Percentiles rank a stretch among this genome's conserved stretches.
phyloP scores from a whole-genome alignment of 2,888 invertebrate genomes.

The Caenorhabditis sulstoni region DNA sequence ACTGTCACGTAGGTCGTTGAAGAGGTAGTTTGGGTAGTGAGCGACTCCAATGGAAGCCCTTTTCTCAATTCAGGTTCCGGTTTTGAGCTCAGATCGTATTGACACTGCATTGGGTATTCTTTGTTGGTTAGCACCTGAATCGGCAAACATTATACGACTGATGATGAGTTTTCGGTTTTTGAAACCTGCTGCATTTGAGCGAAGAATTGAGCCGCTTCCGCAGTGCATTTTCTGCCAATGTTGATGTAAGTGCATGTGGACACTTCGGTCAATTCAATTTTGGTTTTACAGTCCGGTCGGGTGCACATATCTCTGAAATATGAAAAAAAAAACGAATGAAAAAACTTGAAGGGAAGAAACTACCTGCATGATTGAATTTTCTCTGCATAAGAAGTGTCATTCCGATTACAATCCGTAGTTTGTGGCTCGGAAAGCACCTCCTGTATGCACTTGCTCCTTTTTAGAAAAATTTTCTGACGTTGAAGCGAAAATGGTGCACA shows the following conservation, averaged over 20 bases:
- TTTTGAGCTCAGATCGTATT: constrained; percentile 50
- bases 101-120: constrained; percentile 69
- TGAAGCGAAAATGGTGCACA: constrained; percentile 69
- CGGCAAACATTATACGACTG: not conserved
- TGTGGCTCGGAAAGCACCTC: constrained; percentile 38
- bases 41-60: constrained; percentile 38
- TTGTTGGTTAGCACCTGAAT: constrained; percentile 64
- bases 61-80: constrained; percentile 40
- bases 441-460: constrained; percentile 58
- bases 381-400: constrained; percentile 36
- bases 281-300: constrained; percentile 44
- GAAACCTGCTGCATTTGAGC: constrained; percentile 67
- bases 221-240: constrained; percentile 62
- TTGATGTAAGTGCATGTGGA: constrained; percentile 61
- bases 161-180: not conserved
- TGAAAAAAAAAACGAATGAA: too few relatives aligned
- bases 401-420: constrained; percentile 49
- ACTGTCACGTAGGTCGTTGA: constrained; percentile 45
- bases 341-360: not conserved
- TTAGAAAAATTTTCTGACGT: constrained; percentile 62
- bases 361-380: constrained; percentile 66
- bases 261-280: constrained; percentile 60
- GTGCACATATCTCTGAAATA: constrained; percentile 51
- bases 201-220: constrained; percentile 65
- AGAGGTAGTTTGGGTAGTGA: constrained; percentile 20